Percentiles rank a stretch among this genome's conserved stretches.
phyloP scores from a whole-genome alignment of 1,140 invertebrate species.

The Brachionus manjavacas region DNA sequence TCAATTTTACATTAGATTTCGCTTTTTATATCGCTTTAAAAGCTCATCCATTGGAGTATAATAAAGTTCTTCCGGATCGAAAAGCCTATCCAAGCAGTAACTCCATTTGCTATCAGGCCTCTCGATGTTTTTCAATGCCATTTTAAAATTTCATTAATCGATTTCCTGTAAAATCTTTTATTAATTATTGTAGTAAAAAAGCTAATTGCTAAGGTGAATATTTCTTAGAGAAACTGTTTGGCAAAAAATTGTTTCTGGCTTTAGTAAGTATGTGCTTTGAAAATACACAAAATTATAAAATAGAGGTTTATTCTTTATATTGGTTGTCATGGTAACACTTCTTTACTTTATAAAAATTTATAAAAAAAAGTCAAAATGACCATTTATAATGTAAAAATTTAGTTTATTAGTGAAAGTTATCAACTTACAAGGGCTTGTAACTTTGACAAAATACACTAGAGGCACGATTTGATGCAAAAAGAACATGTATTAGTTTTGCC shows the following conservation, averaged over 20 bases:
- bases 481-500: no score
- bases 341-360: not conserved
- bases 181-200: not conserved
- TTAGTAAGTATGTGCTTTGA: not conserved
- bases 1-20: conserved; percentile 19
- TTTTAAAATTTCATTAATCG: not conserved
- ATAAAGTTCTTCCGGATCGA: conserved; percentile 37
- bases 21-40: conserved; percentile 15
- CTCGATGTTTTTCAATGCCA: not conserved
- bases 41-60: conserved; percentile 37
- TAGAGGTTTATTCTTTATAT: not conserved
- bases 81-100: conserved; percentile 12
- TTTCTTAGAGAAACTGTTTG: not conserved
- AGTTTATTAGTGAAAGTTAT: no score
- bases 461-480: no score
- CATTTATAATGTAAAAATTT: not conserved
- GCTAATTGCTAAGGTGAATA: not conserved
- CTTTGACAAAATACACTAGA: no score
- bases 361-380: not conserved
- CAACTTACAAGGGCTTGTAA: no score
- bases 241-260: not conserved
- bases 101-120: not conserved
- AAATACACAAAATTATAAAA: conserved; percentile 24
- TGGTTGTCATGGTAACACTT: not conserved
- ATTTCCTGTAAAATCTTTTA: not conserved